These are phyloP conservation scores for Tricholaema leucomelas DNA, from an alignment of 2,113 vertebrate genomes.

Conservation along the genomic window DNA sequence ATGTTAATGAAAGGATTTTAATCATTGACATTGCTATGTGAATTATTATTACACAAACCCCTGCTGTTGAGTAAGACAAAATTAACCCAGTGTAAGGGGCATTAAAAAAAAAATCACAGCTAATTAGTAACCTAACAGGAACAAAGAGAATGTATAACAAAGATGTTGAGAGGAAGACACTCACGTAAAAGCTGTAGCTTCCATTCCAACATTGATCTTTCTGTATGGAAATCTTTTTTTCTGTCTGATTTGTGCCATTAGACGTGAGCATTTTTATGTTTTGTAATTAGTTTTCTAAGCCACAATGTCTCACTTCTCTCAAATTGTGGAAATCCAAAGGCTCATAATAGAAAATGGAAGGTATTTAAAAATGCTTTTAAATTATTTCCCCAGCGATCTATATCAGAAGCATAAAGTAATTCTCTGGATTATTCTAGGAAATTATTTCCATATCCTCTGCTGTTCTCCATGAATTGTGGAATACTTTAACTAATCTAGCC, in stretches of 20 bases:
- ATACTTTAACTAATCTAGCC: constrained; percentile 69
- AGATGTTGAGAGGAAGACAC: constrained; percentile 69
- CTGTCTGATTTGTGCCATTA: constrained; percentile 74
- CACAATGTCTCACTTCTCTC: constrained; percentile 74
- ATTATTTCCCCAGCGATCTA: constrained; percentile 84
- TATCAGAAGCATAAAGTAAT: constrained; percentile 77
- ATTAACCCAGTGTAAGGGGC: constrained; percentile 82
- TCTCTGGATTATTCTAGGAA: constrained; percentile 78
- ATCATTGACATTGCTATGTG: constrained; percentile 81
- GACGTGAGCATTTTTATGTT: constrained; percentile 75
- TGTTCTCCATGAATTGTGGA: constrained; percentile 63
- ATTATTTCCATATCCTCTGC: constrained; percentile 70
- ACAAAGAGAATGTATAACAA: constrained; percentile 80
- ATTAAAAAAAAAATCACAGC: constrained; percentile 80
- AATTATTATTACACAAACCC: constrained; percentile 85
- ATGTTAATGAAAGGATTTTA: constrained; percentile 85
- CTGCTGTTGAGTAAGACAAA: constrained; percentile 85
- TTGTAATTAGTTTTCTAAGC: constrained; percentile 82
- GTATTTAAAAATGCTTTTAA: constrained; percentile 82
- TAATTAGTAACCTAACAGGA: constrained; percentile 82
- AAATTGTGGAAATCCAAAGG: constrained; percentile 79
- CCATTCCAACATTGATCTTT: constrained; percentile 46
- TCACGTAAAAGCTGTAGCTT: constrained; percentile 54
- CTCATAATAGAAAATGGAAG: constrained; percentile 82
- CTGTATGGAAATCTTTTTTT: constrained; percentile 55